These are phyloP conservation scores for Acanthurus leucopareius DNA, from an alignment of 2,797 vertebrate genomes.

Conservation along the genomic window DNA sequence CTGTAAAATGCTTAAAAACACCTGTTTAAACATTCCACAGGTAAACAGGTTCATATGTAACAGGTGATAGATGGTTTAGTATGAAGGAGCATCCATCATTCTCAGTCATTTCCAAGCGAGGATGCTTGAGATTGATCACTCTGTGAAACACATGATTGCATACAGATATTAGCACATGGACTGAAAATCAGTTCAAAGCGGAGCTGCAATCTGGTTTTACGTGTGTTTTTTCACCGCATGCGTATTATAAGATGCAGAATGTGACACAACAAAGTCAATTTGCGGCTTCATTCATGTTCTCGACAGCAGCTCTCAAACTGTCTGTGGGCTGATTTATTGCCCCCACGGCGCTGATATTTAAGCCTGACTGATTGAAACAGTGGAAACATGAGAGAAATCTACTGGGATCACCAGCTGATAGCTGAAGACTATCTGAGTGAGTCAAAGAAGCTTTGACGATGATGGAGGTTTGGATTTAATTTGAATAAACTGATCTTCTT, in stretches of 20 bases:
- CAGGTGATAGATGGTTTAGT: too few relatives aligned
- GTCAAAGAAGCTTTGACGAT: conserved; percentile 27
- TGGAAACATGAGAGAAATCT: conserved; percentile 33
- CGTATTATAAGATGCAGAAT: background rate
- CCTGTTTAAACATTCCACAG: too few relatives aligned
- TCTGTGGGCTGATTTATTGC: conserved; percentile 30
- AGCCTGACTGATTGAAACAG: conserved; percentile 52
- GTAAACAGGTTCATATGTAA: too few relatives aligned
- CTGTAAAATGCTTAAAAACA: too few relatives aligned
- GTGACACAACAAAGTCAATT: conserved; percentile 3
- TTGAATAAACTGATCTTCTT: background rate
- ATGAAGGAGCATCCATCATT: too few relatives aligned
- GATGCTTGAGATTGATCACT: too few relatives aligned
- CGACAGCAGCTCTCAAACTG: conserved; percentile 7
- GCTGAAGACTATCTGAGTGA: conserved; percentile 6
- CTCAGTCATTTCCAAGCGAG: too few relatives aligned
- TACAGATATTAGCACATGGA: too few relatives aligned
- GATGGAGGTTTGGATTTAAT: conserved; percentile 31
- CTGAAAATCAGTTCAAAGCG: too few relatives aligned
- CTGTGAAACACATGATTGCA: too few relatives aligned
- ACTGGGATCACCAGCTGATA: conserved; percentile 26
- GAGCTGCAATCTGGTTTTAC: too few relatives aligned
- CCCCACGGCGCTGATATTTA: conserved; percentile 15
- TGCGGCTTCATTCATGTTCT: conserved; percentile 18
- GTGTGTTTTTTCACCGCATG: too few relatives aligned